Conservation (phyloP, 2,797 vertebrate genomes). For the Limosa lapponica region DNA sequence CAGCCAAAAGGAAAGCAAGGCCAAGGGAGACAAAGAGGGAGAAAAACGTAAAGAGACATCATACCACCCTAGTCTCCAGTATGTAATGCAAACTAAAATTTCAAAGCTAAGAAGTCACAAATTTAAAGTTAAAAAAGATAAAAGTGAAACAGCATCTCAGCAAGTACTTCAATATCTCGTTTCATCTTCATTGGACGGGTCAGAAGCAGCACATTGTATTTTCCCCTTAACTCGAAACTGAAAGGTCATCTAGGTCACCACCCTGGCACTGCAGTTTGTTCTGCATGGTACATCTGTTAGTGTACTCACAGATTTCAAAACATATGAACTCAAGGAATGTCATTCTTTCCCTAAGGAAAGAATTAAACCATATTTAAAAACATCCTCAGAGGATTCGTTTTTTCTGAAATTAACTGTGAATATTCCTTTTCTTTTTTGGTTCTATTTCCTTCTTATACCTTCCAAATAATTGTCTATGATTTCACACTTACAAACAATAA, state of each 20-base stretch:
- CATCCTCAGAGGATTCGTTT: background rate
- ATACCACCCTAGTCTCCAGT: background rate
- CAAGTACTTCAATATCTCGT: background rate
- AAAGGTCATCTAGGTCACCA: background rate
- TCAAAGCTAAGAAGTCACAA: background rate
- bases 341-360: background rate
- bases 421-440: background rate
- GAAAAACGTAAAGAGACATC: background rate
- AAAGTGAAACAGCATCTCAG: background rate
- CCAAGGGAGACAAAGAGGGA: background rate
- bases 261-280: background rate
- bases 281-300: background rate
- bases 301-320: background rate
- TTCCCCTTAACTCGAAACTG: background rate
- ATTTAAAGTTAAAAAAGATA: background rate
- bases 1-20: background rate
- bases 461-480: background rate
- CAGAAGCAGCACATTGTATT: background rate
- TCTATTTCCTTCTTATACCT: background rate
- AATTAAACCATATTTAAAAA: accelerated
- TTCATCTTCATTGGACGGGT: background rate
- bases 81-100: background rate
- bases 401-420: background rate
- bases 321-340: background rate
- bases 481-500: background rate